phyloP scores from a whole-genome alignment of 2,888 invertebrate genomes.

The Stenchaetothrips biformis region DNA sequence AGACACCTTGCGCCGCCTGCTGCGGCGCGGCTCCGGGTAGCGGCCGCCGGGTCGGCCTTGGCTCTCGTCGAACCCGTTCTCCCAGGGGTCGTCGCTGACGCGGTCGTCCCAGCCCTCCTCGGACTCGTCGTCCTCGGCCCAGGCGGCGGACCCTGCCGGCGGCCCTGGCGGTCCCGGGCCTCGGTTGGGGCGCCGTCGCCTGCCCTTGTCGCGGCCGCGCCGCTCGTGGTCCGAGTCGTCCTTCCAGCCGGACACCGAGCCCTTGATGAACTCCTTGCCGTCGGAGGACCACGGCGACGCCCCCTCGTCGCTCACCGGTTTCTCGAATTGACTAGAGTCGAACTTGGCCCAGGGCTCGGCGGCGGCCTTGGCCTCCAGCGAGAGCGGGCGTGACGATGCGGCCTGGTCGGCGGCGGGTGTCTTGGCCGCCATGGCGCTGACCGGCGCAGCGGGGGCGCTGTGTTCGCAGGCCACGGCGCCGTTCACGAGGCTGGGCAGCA shows the following conservation, averaged over 20 bases:
- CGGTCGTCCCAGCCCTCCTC: conserved; percentile 41
- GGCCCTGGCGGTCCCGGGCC: conserved; percentile 34
- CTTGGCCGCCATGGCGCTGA: not conserved
- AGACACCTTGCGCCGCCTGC: conserved; percentile 36
- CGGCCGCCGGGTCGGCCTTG: conserved; percentile 43
- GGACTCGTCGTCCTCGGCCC: conserved; percentile 42
- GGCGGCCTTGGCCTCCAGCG: conserved; percentile 36
- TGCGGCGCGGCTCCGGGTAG: conserved; percentile 39
- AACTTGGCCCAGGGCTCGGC: conserved; percentile 47
- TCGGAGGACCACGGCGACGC: conserved; percentile 76
- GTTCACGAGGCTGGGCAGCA: not conserved
- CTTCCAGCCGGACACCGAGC: conserved; percentile 46
- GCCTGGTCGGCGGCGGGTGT: not conserved
- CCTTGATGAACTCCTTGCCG: conserved; percentile 57
- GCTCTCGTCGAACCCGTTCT: conserved; percentile 38
- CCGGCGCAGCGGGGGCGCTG: not conserved
- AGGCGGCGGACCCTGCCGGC: conserved; percentile 45
- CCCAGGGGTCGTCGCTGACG: conserved; percentile 44
- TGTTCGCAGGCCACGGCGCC: not conserved
- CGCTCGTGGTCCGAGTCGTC: conserved; percentile 44
- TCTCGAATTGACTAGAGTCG: conserved; percentile 43
- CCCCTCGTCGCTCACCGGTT: conserved; percentile 45
- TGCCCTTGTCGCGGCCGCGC: conserved; percentile 39
- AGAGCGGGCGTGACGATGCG: conserved; percentile 26
- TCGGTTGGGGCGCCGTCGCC: conserved; percentile 34